These are phyloP conservation scores for Nothocercus nigrocapillus DNA, from an alignment of 2,113 vertebrate species.

Conservation along the genomic window DNA sequence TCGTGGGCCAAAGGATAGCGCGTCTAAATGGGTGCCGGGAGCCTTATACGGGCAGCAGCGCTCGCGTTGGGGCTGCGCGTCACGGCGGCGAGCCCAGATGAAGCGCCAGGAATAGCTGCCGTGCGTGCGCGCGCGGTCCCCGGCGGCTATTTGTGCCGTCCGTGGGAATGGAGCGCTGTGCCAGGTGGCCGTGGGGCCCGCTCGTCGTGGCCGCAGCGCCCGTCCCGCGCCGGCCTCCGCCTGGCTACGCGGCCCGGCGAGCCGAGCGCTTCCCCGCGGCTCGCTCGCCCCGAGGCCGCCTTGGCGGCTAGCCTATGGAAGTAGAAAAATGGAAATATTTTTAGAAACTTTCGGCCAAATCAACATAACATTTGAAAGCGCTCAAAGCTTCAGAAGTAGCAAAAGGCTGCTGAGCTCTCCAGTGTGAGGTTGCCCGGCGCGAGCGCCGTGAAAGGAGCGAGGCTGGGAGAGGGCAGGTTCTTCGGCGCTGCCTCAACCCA, in stretches of 20 bases:
- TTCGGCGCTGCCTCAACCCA: neutral
- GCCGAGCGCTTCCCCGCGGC: no score
- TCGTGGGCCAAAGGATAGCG: constrained; percentile 80
- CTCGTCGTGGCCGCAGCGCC: no score
- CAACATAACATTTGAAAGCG: neutral
- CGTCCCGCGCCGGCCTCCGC: no score
- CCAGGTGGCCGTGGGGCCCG: neutral
- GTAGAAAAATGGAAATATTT: neutral
- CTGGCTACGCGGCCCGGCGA: no score
- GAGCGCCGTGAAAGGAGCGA: neutral
- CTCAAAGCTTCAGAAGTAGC: neutral
- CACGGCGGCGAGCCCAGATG: constrained; percentile 77
- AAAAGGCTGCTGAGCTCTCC: rapidly evolving
- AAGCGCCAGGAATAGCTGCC: constrained; percentile 78
- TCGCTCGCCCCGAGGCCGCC: no score
- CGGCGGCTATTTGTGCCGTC: constrained; percentile 67
- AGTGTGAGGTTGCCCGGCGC: neutral
- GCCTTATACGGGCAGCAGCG: constrained; percentile 82
- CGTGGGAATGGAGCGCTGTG: constrained; percentile 74
- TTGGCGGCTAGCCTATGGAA: no score
- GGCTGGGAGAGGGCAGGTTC: neutral
- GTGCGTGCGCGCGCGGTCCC: constrained; percentile 66
- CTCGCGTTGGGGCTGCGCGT: constrained; percentile 81
- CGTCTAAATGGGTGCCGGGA: constrained; percentile 76
- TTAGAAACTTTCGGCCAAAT: neutral